phyloP scores from a whole-genome alignment of 2,113 vertebrate species.

The Pelobates fuscus region DNA sequence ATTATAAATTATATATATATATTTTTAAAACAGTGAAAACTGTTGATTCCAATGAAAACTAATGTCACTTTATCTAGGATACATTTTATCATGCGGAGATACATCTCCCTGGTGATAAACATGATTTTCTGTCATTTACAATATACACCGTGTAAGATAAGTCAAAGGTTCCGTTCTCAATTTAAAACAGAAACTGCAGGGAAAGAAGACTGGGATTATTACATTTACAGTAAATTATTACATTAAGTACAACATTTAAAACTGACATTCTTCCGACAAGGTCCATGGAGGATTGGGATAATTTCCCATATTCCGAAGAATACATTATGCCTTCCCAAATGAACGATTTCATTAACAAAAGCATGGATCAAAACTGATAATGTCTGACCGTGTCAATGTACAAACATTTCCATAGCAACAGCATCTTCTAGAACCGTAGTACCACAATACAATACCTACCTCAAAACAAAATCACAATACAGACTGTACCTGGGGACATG shows the following conservation, averaged over 20 bases:
- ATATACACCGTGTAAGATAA: not conserved
- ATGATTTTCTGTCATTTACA: slow-evolving; percentile 12
- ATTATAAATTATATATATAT: too few relatives aligned
- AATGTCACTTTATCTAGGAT: too few relatives aligned
- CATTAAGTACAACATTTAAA: slow-evolving; percentile 58
- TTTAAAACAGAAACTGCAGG: not conserved
- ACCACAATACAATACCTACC: too few relatives aligned
- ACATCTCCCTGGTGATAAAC: slow-evolving; percentile 2
- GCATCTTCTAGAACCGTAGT: not conserved
- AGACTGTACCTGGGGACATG: too few relatives aligned
- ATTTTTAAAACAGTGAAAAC: too few relatives aligned
- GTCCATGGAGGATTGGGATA: slow-evolving; percentile 55
- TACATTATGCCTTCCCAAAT: slow-evolving; percentile 55
- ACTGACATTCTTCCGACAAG: slow-evolving; percentile 54
- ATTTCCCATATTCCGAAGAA: slow-evolving; percentile 57
- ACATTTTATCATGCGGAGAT: too few relatives aligned
- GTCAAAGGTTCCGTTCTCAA: slow-evolving; percentile 30
- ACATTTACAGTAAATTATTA: slow-evolving; percentile 54
- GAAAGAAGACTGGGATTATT: slow-evolving; percentile 10
- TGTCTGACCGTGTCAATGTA: slow-evolving; percentile 16
- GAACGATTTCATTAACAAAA: slow-evolving; percentile 59
- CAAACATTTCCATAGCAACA: slow-evolving; percentile 15
- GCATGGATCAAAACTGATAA: slow-evolving; percentile 12
- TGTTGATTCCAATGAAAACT: too few relatives aligned
- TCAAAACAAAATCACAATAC: too few relatives aligned